Conservation (phyloP, 1,140 invertebrate genomes). For the Zophobas atratus region DNA sequence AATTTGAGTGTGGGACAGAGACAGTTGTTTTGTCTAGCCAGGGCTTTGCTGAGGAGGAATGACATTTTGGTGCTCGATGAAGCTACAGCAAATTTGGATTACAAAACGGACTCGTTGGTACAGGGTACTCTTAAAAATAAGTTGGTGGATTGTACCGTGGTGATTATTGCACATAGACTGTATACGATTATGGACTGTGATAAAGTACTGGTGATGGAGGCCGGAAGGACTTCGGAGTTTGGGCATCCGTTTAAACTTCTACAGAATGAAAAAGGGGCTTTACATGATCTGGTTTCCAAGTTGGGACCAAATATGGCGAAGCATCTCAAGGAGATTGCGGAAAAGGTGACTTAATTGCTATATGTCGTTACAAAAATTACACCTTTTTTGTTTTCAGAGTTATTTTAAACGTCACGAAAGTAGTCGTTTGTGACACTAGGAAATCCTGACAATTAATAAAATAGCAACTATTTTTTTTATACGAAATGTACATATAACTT, state of each 20-base stretch:
- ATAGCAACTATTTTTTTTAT: no score
- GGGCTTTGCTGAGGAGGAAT: conserved; percentile 78
- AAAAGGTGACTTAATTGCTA: conserved; percentile 62
- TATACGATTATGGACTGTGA: conserved; percentile 73
- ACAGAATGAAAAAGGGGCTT: conserved; percentile 67
- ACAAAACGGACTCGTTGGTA: conserved; percentile 75
- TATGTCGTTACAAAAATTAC: no score
- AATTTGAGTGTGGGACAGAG: conserved; percentile 56
- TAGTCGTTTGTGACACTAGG: no score
- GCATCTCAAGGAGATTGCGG: conserved; percentile 65
- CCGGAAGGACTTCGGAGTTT: conserved; percentile 77
- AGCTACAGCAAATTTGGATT: conserved; percentile 73
- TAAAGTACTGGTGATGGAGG: conserved; percentile 72
- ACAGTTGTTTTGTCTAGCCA: conserved; percentile 75
- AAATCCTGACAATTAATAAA: no score
- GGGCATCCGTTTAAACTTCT: conserved; percentile 77
- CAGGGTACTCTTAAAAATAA: conserved; percentile 76
- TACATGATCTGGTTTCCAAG: conserved; percentile 69
- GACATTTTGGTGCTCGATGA: conserved; percentile 73
- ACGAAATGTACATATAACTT: no score
- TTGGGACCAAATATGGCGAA: conserved; percentile 68
- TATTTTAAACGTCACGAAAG: no score
- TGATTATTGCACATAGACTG: conserved; percentile 76
- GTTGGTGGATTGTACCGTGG: conserved; percentile 75
- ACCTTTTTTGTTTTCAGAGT: no score